Percentiles rank a stretch among this genome's conserved stretches.
phyloP scores from a whole-genome alignment of 2,113 vertebrate species.

The Pongo pygmaeus region DNA sequence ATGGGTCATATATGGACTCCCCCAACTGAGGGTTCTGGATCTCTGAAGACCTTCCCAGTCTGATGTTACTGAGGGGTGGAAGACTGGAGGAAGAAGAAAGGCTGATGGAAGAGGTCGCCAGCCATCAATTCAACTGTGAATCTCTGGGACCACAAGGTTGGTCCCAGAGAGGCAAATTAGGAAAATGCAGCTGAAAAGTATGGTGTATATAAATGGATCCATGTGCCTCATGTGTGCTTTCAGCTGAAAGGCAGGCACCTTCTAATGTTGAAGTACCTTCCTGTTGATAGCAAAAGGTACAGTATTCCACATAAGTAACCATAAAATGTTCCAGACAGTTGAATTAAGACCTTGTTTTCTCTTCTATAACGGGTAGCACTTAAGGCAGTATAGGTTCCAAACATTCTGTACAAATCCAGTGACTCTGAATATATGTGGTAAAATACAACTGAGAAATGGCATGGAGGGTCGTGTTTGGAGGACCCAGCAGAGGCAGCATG shows the following conservation, averaged over 20 bases:
- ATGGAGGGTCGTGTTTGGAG: neutral
- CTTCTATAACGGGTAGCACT: neutral
- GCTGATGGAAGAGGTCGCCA: neutral
- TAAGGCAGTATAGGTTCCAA: neutral
- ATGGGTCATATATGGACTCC: neutral
- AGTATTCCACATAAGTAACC: neutral
- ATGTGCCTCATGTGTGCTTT: accelerated
- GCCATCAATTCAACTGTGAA: neutral
- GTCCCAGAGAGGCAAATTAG: neutral
- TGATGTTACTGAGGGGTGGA: neutral
- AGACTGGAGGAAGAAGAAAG: neutral
- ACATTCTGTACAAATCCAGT: neutral
- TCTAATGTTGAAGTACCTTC: neutral
- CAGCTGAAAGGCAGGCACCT: neutral
- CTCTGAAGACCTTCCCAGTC: neutral
- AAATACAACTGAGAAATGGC: neutral
- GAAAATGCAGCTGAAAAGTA: neutral
- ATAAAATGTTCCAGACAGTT: neutral
- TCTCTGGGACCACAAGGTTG: too few relatives aligned
- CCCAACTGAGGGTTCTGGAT: neutral
- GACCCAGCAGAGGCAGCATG: too few relatives aligned
- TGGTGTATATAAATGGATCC: neutral
- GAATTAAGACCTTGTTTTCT: neutral
- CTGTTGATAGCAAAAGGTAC: neutral
- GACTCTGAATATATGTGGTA: neutral